These are phyloP conservation scores for Crematogaster levior DNA, from an alignment of 2,888 invertebrate species.

Conservation along the genomic window DNA sequence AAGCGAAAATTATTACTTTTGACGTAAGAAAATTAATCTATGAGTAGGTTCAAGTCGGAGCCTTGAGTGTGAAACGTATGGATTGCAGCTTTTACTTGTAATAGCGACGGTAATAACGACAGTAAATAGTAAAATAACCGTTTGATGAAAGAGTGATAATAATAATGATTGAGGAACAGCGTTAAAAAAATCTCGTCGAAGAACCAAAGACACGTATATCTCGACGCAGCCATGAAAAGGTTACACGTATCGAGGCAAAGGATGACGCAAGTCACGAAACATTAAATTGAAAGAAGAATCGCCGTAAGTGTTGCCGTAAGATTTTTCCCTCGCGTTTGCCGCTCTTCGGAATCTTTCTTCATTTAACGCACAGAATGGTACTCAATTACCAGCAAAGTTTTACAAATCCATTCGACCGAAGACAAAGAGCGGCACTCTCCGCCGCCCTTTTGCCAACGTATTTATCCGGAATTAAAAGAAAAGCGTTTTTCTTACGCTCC, in stretches of 20 bases:
- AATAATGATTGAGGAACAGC: not conserved
- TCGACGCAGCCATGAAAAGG: not conserved
- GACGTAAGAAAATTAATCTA: not conserved
- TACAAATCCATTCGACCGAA: slow-evolving; percentile 67
- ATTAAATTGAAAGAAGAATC: slow-evolving; percentile 19
- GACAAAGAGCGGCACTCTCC: slow-evolving; percentile 68
- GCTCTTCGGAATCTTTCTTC: slow-evolving; percentile 61
- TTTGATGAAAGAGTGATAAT: slow-evolving; percentile 13
- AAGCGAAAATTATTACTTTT: slow-evolving; percentile 12
- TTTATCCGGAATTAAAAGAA: slow-evolving; percentile 76
- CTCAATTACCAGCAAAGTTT: slow-evolving; percentile 77
- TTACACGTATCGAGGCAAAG: not conserved
- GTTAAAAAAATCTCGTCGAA: not conserved
- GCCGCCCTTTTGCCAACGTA: slow-evolving; percentile 64
- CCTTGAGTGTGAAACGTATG: not conserved
- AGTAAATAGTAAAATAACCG: slow-evolving; percentile 16
- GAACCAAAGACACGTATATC: not conserved
- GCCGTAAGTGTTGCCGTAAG: slow-evolving; percentile 55
- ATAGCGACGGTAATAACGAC: not conserved
- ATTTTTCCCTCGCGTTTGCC: slow-evolving; percentile 10
- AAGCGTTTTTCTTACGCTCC: slow-evolving; percentile 72
- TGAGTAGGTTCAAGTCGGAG: not conserved
- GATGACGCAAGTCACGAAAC: slow-evolving; percentile 23
- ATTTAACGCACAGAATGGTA: slow-evolving; percentile 64
- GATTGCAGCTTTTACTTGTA: slow-evolving; percentile 11